Evolutionary conservation across 2,797 vertebrate genomes (phyloP).

Genomic region (Rhabdomys pumilio): DNA sequence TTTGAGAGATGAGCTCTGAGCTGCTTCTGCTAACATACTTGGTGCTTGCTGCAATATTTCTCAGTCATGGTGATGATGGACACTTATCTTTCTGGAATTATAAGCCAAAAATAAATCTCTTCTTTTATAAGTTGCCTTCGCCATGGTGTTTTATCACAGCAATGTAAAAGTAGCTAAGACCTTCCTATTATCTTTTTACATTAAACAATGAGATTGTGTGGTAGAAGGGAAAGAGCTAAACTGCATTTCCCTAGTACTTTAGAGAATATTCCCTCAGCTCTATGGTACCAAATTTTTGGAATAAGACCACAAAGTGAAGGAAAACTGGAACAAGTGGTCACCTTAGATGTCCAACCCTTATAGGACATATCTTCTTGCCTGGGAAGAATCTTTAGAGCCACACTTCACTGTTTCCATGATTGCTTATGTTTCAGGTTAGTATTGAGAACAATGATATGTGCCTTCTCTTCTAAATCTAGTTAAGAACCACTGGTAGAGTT

Average conservation of each 20-base stretch:
- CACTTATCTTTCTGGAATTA: neutral
- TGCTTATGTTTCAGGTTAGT: neutral
- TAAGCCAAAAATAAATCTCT: neutral
- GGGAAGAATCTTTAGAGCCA: neutral
- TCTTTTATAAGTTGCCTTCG: neutral
- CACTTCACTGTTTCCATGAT: neutral
- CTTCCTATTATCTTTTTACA: neutral
- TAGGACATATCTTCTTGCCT: neutral
- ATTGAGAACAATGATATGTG: neutral
- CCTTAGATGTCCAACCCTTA: neutral
- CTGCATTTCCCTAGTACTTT: neutral
- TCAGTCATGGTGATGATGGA: no score
- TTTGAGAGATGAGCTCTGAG: neutral
- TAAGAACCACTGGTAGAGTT: neutral
- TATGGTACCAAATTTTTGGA: neutral
- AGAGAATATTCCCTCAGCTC: neutral
- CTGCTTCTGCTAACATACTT: neutral
- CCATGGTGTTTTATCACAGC: neutral
- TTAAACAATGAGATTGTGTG: neutral
- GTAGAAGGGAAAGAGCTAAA: neutral
- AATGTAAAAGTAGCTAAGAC: neutral
- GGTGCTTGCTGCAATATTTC: neutral
- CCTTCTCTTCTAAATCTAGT: neutral
- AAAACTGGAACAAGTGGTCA: neutral
- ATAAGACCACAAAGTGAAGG: neutral